These are phyloP conservation scores for Myotis planiceps DNA, from an alignment of 2,797 vertebrate species.

Conservation along the genomic window DNA sequence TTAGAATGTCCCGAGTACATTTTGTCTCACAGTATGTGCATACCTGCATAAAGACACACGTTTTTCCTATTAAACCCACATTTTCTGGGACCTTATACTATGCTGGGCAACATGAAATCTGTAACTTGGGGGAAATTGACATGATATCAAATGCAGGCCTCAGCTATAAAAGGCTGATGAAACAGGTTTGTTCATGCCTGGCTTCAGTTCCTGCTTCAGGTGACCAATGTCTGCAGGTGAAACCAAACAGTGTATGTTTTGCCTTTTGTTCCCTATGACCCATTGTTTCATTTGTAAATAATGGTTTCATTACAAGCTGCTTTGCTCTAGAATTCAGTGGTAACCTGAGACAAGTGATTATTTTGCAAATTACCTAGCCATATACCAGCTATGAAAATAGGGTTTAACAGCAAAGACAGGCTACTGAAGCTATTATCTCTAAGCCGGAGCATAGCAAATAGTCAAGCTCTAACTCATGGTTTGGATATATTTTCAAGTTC, in stretches of 20 bases:
- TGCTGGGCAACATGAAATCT: not conserved
- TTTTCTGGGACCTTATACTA: not conserved
- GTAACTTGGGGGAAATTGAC: not conserved
- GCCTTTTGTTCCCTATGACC: not conserved
- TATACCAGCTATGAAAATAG: not conserved
- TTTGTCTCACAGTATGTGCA: not conserved
- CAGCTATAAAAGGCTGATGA: not conserved
- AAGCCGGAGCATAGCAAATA: not conserved
- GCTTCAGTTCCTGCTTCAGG: not conserved
- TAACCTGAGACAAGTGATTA: not conserved
- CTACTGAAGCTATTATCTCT: not conserved
- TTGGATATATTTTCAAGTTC: not conserved
- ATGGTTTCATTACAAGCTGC: not conserved
- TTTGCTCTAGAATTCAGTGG: slow-evolving; percentile 6
- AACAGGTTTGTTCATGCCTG: not conserved
- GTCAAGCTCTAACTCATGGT: not conserved
- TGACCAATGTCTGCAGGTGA: not conserved
- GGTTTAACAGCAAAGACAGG: not conserved
- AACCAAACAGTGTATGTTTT: not conserved
- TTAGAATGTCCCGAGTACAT: not conserved
- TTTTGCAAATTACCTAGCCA: not conserved
- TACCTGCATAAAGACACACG: not conserved
- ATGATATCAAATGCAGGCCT: not conserved
- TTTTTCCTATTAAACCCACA: not conserved
- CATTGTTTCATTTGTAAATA: not conserved